Evolutionary conservation across 30 jellyfish, hydroid and myxozoan species (phyloP).

Genomic region (Nemopilema nomurai): DNA sequence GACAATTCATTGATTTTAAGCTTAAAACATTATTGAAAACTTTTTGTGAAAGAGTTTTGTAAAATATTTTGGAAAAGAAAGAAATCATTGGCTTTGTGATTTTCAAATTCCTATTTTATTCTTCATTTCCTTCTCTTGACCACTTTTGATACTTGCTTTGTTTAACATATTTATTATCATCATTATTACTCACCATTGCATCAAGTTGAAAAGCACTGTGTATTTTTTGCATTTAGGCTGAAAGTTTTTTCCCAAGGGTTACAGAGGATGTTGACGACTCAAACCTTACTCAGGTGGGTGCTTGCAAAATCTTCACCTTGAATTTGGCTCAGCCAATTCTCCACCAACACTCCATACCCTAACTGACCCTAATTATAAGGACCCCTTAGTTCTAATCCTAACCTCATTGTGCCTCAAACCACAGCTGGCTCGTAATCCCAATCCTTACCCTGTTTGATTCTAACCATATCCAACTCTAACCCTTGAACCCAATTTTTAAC

Average conservation of each 20-base stretch:
- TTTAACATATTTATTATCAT: not conserved
- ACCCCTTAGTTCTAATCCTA: too few relatives aligned
- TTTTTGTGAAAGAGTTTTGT: too few relatives aligned
- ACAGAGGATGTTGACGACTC: conserved; percentile 66
- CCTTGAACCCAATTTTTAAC: too few relatives aligned
- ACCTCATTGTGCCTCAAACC: too few relatives aligned
- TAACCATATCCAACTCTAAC: too few relatives aligned
- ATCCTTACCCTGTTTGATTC: too few relatives aligned
- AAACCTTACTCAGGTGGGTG: conserved; percentile 62
- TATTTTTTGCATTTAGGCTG: conserved; percentile 49
- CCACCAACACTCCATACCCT: too few relatives aligned
- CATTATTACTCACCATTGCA: not conserved
- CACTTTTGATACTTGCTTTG: not conserved
- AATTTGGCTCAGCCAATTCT: not conserved
- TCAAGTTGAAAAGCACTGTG: not conserved
- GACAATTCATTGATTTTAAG: too few relatives aligned
- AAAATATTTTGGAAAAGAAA: too few relatives aligned
- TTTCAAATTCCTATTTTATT: not conserved
- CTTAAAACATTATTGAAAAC: too few relatives aligned
- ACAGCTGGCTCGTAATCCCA: too few relatives aligned
- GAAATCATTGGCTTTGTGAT: not conserved
- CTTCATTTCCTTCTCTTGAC: not conserved
- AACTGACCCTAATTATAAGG: too few relatives aligned
- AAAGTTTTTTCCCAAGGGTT: conserved; percentile 68
- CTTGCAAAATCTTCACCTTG: not conserved